Base-by-base conservation (phyloP, 2,888 invertebrate species). In the Ophion obscuratus region DNA sequence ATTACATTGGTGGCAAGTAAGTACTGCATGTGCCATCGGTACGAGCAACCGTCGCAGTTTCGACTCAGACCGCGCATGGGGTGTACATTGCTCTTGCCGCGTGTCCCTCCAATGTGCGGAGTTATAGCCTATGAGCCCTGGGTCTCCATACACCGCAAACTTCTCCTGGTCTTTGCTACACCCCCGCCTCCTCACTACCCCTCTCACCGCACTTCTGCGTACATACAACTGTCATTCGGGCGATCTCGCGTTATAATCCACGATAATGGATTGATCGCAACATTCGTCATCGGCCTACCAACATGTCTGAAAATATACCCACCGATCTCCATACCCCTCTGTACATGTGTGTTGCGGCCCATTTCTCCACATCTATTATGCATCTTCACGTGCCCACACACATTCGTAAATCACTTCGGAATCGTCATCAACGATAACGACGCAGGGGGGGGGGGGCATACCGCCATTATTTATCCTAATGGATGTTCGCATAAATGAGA, bases 221-320 rank as follows among this genome's bases (percentile, higher is more conserved):
- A 66, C 24, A n/a, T 53, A 14, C 17, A 53, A 53, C 53, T 14
- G 17, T 2, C 53, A 14, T 53, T 53, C 53, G 53, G 1, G 53
- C 53, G 53, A 36, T 61, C 77, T 74, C 67, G 62, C 68, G 27
- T 68, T 75, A 70, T 87, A 87, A 88, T 87, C 85, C 85, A 87
- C 31, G 87, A 87, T 88, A 88, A 88, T 87, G 87, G 87, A 88
- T 88, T 87, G 87, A 88, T 88, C 87, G 81, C 67, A 61, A 87
- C 85, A 88, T 88, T 81, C 87, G 87, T 87, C 88, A 88, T 87
- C 83, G 81, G 73, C 47, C 59, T 82, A 84, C 83, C 83, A 78
- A 79, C 75, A 81, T 83, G 81, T 70, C 53, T 14, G 78, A 81
- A 86, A 84, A 86, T 83, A 81, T 81, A 86, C 81, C 74, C 81